Evolutionary conservation across 2,888 invertebrate species (phyloP).

Genomic region (Tethea ocularis): DNA sequence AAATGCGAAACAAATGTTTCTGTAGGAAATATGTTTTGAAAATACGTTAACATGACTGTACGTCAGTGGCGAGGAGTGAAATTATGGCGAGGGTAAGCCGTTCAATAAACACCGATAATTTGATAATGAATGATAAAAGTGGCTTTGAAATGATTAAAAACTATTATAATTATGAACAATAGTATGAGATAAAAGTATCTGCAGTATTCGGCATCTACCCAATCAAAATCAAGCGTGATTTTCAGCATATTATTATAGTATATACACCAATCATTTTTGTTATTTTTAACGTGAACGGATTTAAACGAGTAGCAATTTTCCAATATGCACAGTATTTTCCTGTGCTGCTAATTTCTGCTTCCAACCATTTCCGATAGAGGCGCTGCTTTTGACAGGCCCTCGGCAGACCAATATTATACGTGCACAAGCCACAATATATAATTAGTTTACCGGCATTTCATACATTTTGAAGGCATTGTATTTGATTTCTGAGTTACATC

Average conservation of each 20-base stretch:
- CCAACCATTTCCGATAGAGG: slow-evolving; percentile 26
- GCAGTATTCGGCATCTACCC: too few relatives aligned
- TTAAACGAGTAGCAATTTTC: slow-evolving; percentile 16
- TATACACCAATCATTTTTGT: slow-evolving; percentile 1
- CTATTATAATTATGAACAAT: too few relatives aligned
- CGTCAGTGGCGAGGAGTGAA: too few relatives aligned
- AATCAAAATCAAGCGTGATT: too few relatives aligned
- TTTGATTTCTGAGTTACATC: background rate
- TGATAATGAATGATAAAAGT: too few relatives aligned
- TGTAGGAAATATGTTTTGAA: background rate
- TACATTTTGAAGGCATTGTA: background rate
- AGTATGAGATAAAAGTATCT: too few relatives aligned
- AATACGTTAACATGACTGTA: too few relatives aligned
- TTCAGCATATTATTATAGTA: background rate
- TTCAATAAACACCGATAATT: too few relatives aligned
- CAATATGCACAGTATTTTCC: slow-evolving; percentile 22
- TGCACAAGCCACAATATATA: background rate
- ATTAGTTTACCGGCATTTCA: background rate
- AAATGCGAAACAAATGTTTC: background rate
- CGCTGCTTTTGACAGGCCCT: slow-evolving; percentile 34
- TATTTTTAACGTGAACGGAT: slow-evolving; percentile 14
- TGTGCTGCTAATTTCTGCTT: slow-evolving; percentile 30
- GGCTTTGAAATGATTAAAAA: too few relatives aligned
- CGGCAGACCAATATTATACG: slow-evolving; percentile 1
- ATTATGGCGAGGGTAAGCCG: too few relatives aligned